A percentile compares a stretch with the other conserved stretches of the same genome.
Conservation (phyloP, 1,140 invertebrate species). For the Wiebesia pumilae region DNA sequence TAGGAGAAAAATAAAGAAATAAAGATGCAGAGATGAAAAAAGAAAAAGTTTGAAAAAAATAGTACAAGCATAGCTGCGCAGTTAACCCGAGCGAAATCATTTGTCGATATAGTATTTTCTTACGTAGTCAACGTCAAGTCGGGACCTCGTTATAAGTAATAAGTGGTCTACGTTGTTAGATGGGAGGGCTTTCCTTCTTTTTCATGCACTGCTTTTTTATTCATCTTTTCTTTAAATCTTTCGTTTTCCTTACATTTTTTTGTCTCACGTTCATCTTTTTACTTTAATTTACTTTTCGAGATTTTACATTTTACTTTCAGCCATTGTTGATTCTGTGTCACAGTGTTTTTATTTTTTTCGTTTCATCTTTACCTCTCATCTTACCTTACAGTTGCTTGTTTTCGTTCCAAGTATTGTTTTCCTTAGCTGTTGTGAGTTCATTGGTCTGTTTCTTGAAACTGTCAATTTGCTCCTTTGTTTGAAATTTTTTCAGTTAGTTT, state of each 20-base stretch:
- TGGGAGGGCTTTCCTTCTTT: neutral
- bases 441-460: no score
- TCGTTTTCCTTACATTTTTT: neutral
- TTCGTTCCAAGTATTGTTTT: neutral
- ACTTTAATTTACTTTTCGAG: conserved; percentile 6
- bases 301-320: neutral
- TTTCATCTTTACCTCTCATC: no score
- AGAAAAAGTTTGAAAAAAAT: neutral
- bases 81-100: conserved; percentile 31
- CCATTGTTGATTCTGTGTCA: no score
- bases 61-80: neutral
- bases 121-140: conserved; percentile 40
- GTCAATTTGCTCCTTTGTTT: no score
- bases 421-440: no score
- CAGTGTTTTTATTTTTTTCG: no score
- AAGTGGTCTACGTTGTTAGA: conserved; percentile 38
- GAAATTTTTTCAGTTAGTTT: no score
- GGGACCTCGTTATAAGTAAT: conserved; percentile 56
- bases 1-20: neutral
- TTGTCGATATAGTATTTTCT: conserved; percentile 31
- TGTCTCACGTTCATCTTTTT: neutral
- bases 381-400: no score
- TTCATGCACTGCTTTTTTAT: neutral
- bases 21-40: neutral
- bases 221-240: neutral